Conservation (phyloP, 1,140 invertebrate genomes). For the Drosophila neocordata region DNA sequence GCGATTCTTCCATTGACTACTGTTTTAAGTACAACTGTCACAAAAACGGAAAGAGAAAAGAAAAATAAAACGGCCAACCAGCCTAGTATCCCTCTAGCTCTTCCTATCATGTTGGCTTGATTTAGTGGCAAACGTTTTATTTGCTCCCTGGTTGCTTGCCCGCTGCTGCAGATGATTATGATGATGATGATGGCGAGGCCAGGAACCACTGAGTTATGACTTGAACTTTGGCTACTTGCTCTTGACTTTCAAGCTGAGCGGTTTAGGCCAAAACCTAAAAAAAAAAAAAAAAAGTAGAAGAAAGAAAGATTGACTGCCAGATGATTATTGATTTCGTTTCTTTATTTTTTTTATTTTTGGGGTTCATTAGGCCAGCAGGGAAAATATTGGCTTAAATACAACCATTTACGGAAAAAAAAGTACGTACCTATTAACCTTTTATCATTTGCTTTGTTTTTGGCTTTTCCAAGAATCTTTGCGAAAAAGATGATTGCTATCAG, state of each 20-base stretch:
- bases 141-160: slow-evolving; percentile 41
- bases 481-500: no score
- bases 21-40: slow-evolving; percentile 72
- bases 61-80: slow-evolving; percentile 30
- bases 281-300: not conserved
- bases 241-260: slow-evolving; percentile 33
- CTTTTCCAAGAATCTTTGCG: not conserved
- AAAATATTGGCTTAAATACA: not conserved
- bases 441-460: not conserved
- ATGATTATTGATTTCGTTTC: not conserved
- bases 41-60: slow-evolving; percentile 39
- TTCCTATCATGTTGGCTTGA: slow-evolving; percentile 65
- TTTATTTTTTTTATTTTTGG: not conserved
- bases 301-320: slow-evolving; percentile 3
- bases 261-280: not conserved
- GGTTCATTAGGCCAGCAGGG: slow-evolving; percentile 1
- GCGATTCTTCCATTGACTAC: slow-evolving; percentile 46
- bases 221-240: slow-evolving; percentile 66
- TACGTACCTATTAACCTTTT: not conserved
- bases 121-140: slow-evolving; percentile 64
- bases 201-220: slow-evolving; percentile 61
- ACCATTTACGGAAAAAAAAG: not conserved
- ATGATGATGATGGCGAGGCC: slow-evolving; percentile 22
- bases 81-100: slow-evolving; percentile 16
- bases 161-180: slow-evolving; percentile 6